Evolutionary conservation across 2,888 invertebrate species (phyloP), one percentile per base, ranked within the genome.

Genomic region (Plebejus melissa): DNA sequence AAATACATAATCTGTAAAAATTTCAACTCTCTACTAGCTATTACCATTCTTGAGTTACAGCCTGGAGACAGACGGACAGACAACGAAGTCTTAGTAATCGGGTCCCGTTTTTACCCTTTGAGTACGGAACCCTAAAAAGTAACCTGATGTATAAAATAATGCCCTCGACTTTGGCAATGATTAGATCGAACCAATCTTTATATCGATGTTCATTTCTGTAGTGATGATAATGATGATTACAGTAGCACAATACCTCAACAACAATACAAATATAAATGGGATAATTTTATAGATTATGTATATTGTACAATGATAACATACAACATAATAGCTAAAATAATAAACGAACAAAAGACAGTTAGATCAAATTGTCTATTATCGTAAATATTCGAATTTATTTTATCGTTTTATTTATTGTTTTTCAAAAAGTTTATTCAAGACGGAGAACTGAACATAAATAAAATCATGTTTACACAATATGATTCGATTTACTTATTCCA

Each of bases 201-300:
- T 76, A 74, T 69, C 77, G 72, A 54, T 22, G 9, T 11, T 22
- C 28, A 65, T 65, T 13, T 28, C 60, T 28, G 13, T 65, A 28
- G 28, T 32, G 28, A 65, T 65, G 28, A 65, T 65, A 65, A 65
- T 65, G 60, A 65, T 65, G 60, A 65, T 65, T 65, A 28, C 60
- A 9, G 28, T 28, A 4, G 4, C 60, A 32, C 60, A 28, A 60
- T 60, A 60, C 9, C 4, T 3, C 0, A 65, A 3, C 60, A 65
- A 32, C 32, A 32, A 65, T 65, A 65, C 13, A 22, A 32, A 65
- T 65, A 65, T 65, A 28, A 65, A 65, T 28, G 3, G 4, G 11
- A 65, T 9, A 22, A 28, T 28, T 11, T 11, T 13, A 11, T 60
- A 60, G 2, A 28, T 60, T 60, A 60, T 54, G 54, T 54, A 4